These are phyloP conservation scores for Psilopogon haemacephalus DNA, from an alignment of 2,113 vertebrate species.

Conservation along the genomic window DNA sequence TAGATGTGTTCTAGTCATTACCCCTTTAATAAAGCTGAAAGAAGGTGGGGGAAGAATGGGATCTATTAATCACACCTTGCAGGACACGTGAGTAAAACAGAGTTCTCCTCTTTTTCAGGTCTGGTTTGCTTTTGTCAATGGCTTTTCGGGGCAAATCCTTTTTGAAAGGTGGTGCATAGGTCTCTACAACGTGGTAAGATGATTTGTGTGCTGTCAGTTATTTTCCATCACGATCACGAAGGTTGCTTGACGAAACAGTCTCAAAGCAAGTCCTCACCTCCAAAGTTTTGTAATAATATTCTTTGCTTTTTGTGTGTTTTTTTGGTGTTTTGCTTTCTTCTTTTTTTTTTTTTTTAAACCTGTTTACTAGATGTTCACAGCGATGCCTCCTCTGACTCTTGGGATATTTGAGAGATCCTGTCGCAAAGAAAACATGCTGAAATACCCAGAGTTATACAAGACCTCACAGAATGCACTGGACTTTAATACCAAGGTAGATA, in stretches of 20 bases:
- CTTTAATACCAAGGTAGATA: constrained; percentile 95
- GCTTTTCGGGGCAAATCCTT: constrained; percentile 98
- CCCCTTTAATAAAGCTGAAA: neutral
- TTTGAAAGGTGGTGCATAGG: constrained; percentile 99
- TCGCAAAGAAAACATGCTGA: constrained; percentile 97
- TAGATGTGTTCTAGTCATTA: neutral
- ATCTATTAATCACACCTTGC: neutral
- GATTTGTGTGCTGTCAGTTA: neutral
- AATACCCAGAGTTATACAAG: constrained; percentile 98
- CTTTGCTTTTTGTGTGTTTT: neutral
- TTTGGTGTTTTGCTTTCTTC: neutral
- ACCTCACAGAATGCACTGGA: constrained; percentile 96
- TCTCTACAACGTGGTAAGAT: constrained; percentile 97
- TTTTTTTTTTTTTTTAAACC: neutral
- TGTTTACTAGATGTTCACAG: constrained; percentile 87
- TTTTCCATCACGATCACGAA: neutral
- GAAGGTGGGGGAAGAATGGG: neutral
- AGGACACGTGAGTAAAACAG: neutral
- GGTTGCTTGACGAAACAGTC: neutral
- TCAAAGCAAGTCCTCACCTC: neutral
- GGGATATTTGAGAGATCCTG: constrained; percentile 98
- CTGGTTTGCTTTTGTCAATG: constrained; percentile 99
- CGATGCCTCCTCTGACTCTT: constrained; percentile 93
- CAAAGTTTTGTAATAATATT: neutral
- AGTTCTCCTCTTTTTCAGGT: constrained; percentile 77